Evolutionary conservation across 1,140 invertebrate species (phyloP), one percentile per base, ranked within the genome.

Genomic region (Drosophila pandora): DNA sequence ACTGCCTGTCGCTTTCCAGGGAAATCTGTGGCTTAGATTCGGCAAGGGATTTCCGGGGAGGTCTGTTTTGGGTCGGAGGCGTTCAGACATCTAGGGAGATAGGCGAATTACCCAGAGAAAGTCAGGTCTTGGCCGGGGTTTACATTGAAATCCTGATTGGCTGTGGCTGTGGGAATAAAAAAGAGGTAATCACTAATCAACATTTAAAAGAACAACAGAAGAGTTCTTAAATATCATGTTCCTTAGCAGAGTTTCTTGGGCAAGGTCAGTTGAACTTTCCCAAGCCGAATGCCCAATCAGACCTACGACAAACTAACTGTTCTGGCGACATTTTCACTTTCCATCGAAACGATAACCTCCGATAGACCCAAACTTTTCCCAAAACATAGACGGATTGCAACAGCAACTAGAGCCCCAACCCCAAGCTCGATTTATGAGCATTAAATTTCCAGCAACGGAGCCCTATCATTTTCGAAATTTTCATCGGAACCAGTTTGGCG

Each of bases 291-390:
- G 10, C 8, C n/a, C 55, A 17, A 10, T n/a, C 37, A 73, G 80
- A 85, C 81, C 81, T 84, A 85, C 81, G 81, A 74, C 80, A 84
- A 84, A 62, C 55, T 80, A 84, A 84, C 81, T 85, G 81, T 84
- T 85, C 47, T 63, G 30, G 9, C 8, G 7, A 22, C 34, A 68
- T 59, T 75, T 83, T 81, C 72, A 84, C 80, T 84, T 84, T 84
- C 60, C 67, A 82, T 71, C 21, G 34, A 28, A 71, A n/a, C 52
- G 41, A 28, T 10, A 22, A 41, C 23, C 48, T 10, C 34, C 8
- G 13, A 64, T 34, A 39, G 50, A 43, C 9, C 39, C 22, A 69
- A 70, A 73, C 53, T 63, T 77, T 57, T 78, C 43, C 53, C 3
- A 43, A 41, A 34, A 45, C 63, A 62, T 47, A 62, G 34, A 62